Base-by-base conservation (phyloP, 2,113 vertebrate genomes). In the Varanus komodoensis region DNA sequence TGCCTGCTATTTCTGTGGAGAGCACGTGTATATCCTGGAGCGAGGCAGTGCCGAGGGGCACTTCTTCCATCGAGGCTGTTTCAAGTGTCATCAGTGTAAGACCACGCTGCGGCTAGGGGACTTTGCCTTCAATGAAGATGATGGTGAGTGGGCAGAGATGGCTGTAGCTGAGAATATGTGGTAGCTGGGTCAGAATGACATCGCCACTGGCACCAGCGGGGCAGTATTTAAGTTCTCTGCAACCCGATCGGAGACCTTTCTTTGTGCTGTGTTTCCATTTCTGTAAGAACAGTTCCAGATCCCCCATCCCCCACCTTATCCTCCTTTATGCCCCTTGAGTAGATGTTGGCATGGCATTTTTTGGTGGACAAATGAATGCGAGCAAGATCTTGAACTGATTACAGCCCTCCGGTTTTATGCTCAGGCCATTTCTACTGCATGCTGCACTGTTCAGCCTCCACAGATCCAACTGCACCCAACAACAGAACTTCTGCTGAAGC, bases 21-120 rank as follows among this genome's bases (percentile, higher is more conserved):
- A 94, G 80, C 97, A 94, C 9, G 97, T 99, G 15, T 99, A 99
- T 32, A 95, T 98, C 89, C 86, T 99, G 96, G 99, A 99, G 94
- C 97, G 98, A n/a, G 95, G 98, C 96, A 98, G 98, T 1, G 97
- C 98, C 0, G 97, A 99, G 61, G 98, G 98, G 88, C 97, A 91
- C 92, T 99, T 99, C 97, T 99, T 99, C 97, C 99, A 99, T 92
- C 98, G 98, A 2, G 95, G 97, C 94, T 99, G 99, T 96, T 99
- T 99, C 97, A 95, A 94, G 85, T 99, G 99, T 95, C 88, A 93
- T 34, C 87, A 0, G 61, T 99, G 99, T 57, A 91, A 97, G 89
- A 95, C 97, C 95, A 99, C 98, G 0, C 94, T 99, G 91, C 96
- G 98, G 92, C 97, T 98, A 81, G 98, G 98, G 0, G 97, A 97